A percentile compares a stretch with the other conserved stretches of the same genome.
Evolutionary conservation across 2,113 vertebrate genomes (phyloP).

Genomic region (Oceanites oceanicus): DNA sequence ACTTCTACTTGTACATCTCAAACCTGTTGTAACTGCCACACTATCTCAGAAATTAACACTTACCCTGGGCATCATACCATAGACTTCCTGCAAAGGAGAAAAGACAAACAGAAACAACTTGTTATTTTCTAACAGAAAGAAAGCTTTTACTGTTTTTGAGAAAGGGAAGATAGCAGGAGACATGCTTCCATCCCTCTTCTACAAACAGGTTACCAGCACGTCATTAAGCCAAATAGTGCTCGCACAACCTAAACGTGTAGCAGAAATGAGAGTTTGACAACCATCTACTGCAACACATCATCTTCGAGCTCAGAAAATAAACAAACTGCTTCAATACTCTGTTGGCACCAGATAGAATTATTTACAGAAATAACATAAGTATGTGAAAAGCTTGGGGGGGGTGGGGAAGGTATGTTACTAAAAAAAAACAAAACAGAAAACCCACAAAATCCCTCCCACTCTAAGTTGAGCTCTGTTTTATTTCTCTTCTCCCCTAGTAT

Average conservation of each 20-base stretch:
- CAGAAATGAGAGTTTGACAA: background rate
- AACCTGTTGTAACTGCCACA: background rate
- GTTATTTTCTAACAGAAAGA: background rate
- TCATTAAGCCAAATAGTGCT: background rate
- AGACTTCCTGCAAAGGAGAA: constrained; percentile 80
- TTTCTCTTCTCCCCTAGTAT: background rate
- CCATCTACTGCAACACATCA: background rate
- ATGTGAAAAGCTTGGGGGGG: background rate
- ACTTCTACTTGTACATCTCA: background rate
- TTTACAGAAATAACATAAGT: background rate
- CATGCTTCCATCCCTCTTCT: background rate
- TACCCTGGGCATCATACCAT: constrained; percentile 83
- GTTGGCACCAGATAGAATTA: background rate
- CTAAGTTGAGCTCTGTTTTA: background rate
- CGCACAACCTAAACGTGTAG: rapidly evolving
- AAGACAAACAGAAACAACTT: background rate
- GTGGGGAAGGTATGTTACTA: background rate
- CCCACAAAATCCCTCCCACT: background rate
- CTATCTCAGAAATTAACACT: constrained; percentile 1
- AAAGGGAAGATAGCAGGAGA: background rate
- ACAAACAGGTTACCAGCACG: background rate
- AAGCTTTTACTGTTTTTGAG: background rate
- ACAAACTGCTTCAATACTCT: background rate
- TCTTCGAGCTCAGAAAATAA: background rate
- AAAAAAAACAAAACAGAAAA: background rate